Percentiles rank a stretch among this genome's conserved stretches.
Evolutionary conservation across 2,888 invertebrate species (phyloP).

Genomic region (Sesia bembeciformis): DNA sequence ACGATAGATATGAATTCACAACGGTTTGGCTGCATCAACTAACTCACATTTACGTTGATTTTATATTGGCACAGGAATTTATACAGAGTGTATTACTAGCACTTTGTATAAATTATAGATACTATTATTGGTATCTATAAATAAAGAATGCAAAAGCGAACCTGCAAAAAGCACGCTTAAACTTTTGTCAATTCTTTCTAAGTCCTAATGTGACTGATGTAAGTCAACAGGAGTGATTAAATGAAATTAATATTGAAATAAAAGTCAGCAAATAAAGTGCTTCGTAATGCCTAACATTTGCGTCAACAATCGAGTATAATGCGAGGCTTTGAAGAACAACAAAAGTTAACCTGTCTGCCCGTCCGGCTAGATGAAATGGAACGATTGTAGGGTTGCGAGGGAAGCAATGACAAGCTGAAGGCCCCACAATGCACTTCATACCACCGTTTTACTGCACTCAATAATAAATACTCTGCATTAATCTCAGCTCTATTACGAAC

Average conservation of each 20-base stretch:
- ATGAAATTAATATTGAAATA: conserved; percentile 17
- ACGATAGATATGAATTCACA: too few relatives aligned
- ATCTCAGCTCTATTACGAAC: conserved; percentile 15
- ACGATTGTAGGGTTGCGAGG: conserved; percentile 70
- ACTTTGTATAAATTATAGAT: too few relatives aligned
- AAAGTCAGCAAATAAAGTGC: conserved; percentile 54
- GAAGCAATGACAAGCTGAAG: conserved; percentile 67
- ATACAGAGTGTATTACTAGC: too few relatives aligned
- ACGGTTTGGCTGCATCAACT: too few relatives aligned
- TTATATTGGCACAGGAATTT: too few relatives aligned
- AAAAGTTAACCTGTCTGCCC: conserved; percentile 72
- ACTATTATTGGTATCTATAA: too few relatives aligned
- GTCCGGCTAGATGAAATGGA: conserved; percentile 58
- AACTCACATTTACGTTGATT: too few relatives aligned
- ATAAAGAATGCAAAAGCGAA: too few relatives aligned
- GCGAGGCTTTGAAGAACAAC: conserved; percentile 65
- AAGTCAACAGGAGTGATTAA: too few relatives aligned
- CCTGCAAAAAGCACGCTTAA: too few relatives aligned
- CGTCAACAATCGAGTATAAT: conserved; percentile 69
- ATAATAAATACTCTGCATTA: conserved; percentile 6
- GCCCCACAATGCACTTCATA: conserved; percentile 49
- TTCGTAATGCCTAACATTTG: conserved; percentile 69
- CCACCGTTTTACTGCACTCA: conserved; percentile 11
- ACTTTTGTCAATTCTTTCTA: too few relatives aligned
- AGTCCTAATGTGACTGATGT: too few relatives aligned